Conservation (phyloP, 2,113 vertebrate species). For the Labeo rohita region DNA sequence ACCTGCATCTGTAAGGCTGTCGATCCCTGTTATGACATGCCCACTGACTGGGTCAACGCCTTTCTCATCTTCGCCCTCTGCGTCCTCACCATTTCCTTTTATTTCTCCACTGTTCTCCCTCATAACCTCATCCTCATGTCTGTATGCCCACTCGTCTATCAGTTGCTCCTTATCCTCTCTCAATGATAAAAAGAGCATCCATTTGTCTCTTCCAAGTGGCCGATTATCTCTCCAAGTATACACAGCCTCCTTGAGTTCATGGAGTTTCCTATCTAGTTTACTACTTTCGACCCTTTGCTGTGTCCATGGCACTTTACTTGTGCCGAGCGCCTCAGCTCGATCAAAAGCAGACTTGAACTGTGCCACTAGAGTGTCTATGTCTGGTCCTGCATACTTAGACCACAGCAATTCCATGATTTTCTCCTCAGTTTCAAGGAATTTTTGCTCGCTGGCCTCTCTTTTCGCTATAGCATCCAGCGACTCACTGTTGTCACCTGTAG, state of each 20-base stretch:
- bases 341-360: background rate
- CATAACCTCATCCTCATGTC: background rate
- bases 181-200: too few species aligned
- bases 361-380: background rate
- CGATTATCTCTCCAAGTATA: too few species aligned
- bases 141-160: background rate
- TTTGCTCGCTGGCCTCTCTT: constrained; percentile 9
- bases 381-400: background rate
- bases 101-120: background rate
- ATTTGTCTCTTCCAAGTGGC: too few species aligned
- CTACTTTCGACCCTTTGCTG: background rate
- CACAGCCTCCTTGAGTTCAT: background rate
- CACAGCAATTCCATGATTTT: background rate
- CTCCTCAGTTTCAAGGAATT: background rate
- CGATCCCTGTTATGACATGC: background rate
- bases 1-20: background rate
- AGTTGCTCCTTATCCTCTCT: too few species aligned
- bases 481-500: background rate
- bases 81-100: background rate
- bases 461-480: background rate
- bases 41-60: background rate
- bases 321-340: background rate
- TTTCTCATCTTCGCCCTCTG: background rate
- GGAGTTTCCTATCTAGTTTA: constrained; percentile 6
- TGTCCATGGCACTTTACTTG: background rate